phyloP scores from a whole-genome alignment of 2,888 invertebrate species.

The Ectobius pallidus region DNA sequence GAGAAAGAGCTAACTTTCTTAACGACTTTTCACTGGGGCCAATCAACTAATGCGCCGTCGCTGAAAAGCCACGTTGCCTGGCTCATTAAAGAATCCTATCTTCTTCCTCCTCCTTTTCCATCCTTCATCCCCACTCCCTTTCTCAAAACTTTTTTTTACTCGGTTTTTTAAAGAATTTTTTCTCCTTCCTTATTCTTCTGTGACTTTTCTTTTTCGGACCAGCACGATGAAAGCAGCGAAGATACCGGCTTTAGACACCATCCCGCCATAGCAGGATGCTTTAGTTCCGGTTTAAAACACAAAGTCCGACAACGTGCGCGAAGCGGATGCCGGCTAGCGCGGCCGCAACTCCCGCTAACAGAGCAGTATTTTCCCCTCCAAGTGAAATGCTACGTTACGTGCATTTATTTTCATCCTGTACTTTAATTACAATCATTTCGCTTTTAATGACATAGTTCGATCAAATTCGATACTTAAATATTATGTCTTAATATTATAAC shows the following conservation, averaged over 20 bases:
- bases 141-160: background rate
- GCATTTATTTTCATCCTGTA: too few species aligned
- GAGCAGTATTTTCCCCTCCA: too few species aligned
- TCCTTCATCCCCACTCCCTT: background rate
- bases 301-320: background rate
- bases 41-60: slow-evolving; percentile 29
- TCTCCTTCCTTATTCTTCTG: background rate
- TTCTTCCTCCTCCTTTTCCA: background rate
- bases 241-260: background rate
- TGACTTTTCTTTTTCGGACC: background rate
- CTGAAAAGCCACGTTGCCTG: background rate
- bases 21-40: slow-evolving; percentile 34
- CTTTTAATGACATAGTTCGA: too few species aligned
- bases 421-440: too few species aligned
- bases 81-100: slow-evolving; percentile 30
- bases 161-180: background rate
- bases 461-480: too few species aligned
- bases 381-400: too few species aligned
- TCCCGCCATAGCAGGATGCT: background rate
- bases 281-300: background rate
- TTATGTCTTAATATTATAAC: too few species aligned
- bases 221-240: background rate
- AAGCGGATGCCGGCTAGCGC: background rate
- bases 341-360: background rate
- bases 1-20: slow-evolving; percentile 32